Base-by-base conservation (phyloP, 2,113 vertebrate genomes). In the Scopus umbretta region DNA sequence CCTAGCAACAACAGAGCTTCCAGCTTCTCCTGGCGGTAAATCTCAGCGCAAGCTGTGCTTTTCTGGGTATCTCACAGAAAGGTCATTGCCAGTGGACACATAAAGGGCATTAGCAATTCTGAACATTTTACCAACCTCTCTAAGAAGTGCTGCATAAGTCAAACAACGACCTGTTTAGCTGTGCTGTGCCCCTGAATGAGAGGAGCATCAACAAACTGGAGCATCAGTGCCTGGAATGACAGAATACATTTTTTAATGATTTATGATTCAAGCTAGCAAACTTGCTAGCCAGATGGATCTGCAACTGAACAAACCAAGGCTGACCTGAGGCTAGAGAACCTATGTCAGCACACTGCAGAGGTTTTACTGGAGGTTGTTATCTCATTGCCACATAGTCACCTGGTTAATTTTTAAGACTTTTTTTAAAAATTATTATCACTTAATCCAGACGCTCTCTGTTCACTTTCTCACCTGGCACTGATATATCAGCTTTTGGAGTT, bases 91-190 rank as follows among this genome's bases (percentile, higher is more conserved):
- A 68, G 52, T 75, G 76, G 88, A 90, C 83, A 79, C 30, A 56
- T 61, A 81, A 89, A 7, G 27, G 80, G 34, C 94, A 95, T 93
- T 91, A 97, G 40, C 1, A 5, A 95, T 94, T 97, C 95, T 47
- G 38, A 94, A 62, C 76, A 68, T 84, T 96, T 91, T 79, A 87
- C 76, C 92, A 92, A 22, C 36, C 55, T 72, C 86, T 87, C 83
- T 80, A 68, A 75, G 94, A 96, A 96, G 52, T 92, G 65, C 91
- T 94, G 92, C 94, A 45, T 91, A 96, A 97, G 94, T 86, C 76
- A 92, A 86, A 94, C 52, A 61, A 53, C 89, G 94, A 89, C 94
- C 88, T 88, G 80, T 53, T 95, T 94, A 90, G 27, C 65, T 93
- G 65, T 88, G n/a, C 67, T 71, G 38, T 83, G 59, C 80, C 68